Base-by-base conservation (phyloP, 2,888 invertebrate genomes). In the Yponomeuta plumbellus region DNA sequence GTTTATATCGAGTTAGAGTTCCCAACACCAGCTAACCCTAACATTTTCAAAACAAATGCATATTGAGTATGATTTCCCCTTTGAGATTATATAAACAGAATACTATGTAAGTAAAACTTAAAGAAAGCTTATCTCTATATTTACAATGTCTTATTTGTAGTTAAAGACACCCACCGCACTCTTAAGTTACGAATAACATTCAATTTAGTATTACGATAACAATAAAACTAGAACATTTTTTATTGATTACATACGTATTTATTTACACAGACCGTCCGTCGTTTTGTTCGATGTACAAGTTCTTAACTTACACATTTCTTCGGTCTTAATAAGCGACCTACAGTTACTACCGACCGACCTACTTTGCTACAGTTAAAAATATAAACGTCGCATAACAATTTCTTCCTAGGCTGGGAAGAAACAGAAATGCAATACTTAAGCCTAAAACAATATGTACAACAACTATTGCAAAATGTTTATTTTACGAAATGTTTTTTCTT, bases 201-300 rank as follows among this genome's bases (percentile, higher is more conserved):
- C 44, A 13, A 13, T 52, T 52, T 17, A 13, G 17, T 52, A 52
- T 52, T 52, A 52, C 44, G 44, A 52, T 52, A 52, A 52, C 44
- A 52, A 52, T 52, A 17, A 52, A 17, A 52, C 44, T 17, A 52
- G 44, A 52, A 17, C 17, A 17, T 17, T 52, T 52, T 52, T 52
- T 17, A 52, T 17, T 17, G 44, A 52, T 52, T 52, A 52, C 44
- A 52, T 52, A 52, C 13, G 44, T 52, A 13, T 52, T 13, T 52
- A 52, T 17, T 2, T 52, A 17, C 13, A 44, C 44, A 17, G 44
- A 52, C 44, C 44, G 17, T 17, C 44, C 44, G 44, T 5, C 44
- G 17, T 52, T 52, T 52, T 52, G 44, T 52, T 52, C 44, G 44
- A 52, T 52, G 44, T 52, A 52, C 44, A 52, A 52, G 34, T 34